These are phyloP conservation scores for Dryobota labecula DNA, from an alignment of 2,888 invertebrate genomes.

Conservation along the genomic window DNA sequence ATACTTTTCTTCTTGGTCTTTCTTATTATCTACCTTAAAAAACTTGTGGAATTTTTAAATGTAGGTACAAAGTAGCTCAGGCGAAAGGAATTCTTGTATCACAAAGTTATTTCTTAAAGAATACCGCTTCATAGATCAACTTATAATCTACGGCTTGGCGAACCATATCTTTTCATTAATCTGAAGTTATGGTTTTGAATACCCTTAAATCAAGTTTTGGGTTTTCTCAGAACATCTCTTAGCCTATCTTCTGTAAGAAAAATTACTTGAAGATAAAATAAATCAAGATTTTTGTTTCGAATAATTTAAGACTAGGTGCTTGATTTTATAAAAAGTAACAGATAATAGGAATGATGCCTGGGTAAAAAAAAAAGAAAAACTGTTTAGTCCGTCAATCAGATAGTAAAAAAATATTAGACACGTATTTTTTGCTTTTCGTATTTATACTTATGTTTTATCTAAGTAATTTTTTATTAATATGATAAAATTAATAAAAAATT, in stretches of 20 bases:
- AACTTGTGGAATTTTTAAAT: conserved; percentile 53
- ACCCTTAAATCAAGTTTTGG: not conserved
- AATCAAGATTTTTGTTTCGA: not conserved
- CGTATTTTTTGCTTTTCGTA: too few relatives aligned
- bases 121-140: conserved; percentile 33
- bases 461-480: too few relatives aligned
- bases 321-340: not conserved
- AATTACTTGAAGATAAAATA: conserved; percentile 5
- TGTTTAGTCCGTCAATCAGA: too few relatives aligned
- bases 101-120: conserved; percentile 33
- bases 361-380: too few relatives aligned
- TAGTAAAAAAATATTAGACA: too few relatives aligned
- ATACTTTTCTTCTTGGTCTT: conserved; percentile 26
- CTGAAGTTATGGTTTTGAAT: conserved; percentile 22
- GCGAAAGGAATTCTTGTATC: conserved; percentile 36
- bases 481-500: too few relatives aligned
- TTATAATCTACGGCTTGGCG: conserved; percentile 22
- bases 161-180: conserved; percentile 21
- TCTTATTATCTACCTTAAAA: conserved; percentile 47
- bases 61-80: conserved; percentile 36
- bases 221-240: not conserved
- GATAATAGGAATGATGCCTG: too few relatives aligned
- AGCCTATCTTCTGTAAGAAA: not conserved
- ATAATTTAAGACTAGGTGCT: not conserved
- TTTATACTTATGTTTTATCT: too few relatives aligned